phyloP scores from a whole-genome alignment of 2,888 invertebrate genomes.

The Callyntrura sp. region DNA sequence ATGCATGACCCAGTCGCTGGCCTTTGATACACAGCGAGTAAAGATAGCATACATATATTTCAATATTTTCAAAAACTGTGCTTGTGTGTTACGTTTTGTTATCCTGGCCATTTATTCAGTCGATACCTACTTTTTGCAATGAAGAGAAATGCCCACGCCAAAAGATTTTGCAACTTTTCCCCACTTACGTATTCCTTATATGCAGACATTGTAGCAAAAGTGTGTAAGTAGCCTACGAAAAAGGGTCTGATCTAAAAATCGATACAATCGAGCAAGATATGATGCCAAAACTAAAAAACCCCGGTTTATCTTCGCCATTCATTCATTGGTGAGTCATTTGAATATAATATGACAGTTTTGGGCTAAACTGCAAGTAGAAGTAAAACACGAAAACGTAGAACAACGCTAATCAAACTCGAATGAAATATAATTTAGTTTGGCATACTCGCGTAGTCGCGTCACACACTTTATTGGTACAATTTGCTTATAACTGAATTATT shows the following conservation, averaged over 20 bases:
- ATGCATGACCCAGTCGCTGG: no score
- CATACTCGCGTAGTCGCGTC: constrained; percentile 6
- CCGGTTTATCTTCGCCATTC: constrained; percentile 64
- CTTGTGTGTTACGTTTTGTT: no score
- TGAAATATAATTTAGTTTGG: no score
- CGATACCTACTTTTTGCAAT: background rate
- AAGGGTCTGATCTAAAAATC: constrained; percentile 31
- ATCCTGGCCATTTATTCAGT: no score
- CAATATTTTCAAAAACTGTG: no score
- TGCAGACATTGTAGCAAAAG: constrained; percentile 39
- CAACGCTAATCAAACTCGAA: no score
- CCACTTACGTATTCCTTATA: constrained; percentile 12
- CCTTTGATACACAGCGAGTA: no score
- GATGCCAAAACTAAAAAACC: constrained; percentile 71
- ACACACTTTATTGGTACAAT: background rate
- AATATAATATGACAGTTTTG: no score
- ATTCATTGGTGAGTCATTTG: constrained; percentile 52
- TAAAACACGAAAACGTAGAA: no score
- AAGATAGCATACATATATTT: no score
- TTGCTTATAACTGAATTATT: constrained; percentile 20
- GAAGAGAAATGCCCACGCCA: no score
- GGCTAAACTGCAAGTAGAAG: no score
- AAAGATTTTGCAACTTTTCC: background rate
- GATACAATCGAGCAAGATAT: constrained; percentile 66
- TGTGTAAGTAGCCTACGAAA: constrained; percentile 68